Evolutionary conservation across 2,113 vertebrate genomes (phyloP).

Genomic region (Ginglymostoma cirratum): DNA sequence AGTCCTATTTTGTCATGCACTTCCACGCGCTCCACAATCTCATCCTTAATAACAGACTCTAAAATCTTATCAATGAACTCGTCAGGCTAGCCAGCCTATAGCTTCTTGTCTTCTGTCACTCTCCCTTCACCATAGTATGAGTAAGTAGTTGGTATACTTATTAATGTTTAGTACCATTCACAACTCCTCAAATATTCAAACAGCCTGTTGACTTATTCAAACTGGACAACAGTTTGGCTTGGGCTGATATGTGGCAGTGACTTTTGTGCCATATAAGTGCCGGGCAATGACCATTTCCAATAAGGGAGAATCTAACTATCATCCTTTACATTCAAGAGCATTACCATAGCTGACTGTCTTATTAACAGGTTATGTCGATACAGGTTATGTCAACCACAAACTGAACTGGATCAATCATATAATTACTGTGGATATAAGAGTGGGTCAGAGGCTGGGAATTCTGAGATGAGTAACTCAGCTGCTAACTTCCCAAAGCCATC

Average conservation of each 20-base stretch:
- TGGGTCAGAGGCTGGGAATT: background rate
- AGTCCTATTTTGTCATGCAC: too few relatives aligned
- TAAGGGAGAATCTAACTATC: background rate
- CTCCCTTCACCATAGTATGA: background rate
- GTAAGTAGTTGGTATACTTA: background rate
- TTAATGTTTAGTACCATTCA: background rate
- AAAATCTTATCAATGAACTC: too few relatives aligned
- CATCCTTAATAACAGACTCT: too few relatives aligned
- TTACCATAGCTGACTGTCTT: background rate
- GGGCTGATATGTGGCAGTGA: background rate
- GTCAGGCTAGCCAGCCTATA: too few relatives aligned
- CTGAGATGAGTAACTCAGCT: background rate
- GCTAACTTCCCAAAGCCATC: background rate
- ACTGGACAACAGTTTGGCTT: background rate
- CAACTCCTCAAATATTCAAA: background rate
- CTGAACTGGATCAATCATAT: background rate
- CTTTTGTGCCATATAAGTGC: background rate
- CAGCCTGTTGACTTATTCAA: background rate
- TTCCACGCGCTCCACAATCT: too few relatives aligned
- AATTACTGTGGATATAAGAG: background rate
- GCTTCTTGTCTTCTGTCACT: too few relatives aligned
- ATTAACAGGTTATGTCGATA: background rate
- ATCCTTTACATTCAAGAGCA: background rate
- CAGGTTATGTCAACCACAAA: background rate
- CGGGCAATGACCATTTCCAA: background rate